These are phyloP conservation scores for Nesogale talazaci DNA, from an alignment of 2,113 vertebrate genomes.

Conservation along the genomic window DNA sequence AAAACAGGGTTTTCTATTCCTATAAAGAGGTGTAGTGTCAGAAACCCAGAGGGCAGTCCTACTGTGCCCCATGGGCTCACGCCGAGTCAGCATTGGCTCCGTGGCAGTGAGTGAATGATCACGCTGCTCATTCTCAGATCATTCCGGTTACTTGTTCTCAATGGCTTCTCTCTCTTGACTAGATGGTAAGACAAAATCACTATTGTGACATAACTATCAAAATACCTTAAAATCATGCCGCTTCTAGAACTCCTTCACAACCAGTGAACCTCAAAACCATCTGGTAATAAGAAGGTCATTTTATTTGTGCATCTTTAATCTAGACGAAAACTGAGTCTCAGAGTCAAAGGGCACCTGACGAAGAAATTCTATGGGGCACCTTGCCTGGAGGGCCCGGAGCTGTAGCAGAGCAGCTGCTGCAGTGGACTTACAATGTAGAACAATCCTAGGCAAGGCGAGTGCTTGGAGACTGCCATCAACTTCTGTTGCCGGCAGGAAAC, in stretches of 20 bases:
- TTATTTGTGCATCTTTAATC: not conserved
- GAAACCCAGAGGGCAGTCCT: no score
- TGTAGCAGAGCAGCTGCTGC: no score
- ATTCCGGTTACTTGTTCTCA: conserved; percentile 37
- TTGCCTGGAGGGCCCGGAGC: no score
- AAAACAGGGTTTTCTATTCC: no score
- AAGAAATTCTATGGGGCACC: not conserved
- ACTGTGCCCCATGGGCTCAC: no score
- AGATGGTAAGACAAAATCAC: conserved; percentile 27
- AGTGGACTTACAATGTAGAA: no score
- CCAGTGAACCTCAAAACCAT: not conserved
- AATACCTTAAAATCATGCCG: not conserved
- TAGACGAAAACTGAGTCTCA: not conserved
- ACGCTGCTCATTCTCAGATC: not conserved
- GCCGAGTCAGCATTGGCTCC: no score
- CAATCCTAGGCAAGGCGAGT: no score
- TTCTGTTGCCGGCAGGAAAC: not conserved
- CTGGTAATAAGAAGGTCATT: not conserved
- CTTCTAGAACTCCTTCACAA: not conserved
- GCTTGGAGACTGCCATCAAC: no score
- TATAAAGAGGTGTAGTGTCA: no score
- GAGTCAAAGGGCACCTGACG: not conserved
- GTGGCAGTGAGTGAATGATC: not conserved
- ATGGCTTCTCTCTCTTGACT: not conserved
- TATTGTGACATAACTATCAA: not conserved